Conservation (phyloP, 2,113 vertebrate genomes). For the Charina bottae region DNA sequence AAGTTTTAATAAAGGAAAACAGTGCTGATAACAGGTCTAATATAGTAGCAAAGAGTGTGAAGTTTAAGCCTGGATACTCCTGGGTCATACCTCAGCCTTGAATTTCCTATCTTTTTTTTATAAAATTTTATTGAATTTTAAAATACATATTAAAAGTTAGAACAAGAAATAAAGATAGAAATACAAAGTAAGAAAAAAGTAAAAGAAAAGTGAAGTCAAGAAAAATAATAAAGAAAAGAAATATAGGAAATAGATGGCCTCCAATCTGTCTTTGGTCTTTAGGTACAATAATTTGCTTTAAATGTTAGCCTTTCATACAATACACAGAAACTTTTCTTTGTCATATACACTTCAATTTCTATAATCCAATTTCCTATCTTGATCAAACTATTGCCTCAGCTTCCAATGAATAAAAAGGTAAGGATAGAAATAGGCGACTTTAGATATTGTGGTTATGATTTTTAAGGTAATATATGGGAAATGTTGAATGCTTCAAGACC, state of each 20-base stretch:
- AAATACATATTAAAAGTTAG: no score
- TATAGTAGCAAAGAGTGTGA: neutral
- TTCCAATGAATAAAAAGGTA: neutral
- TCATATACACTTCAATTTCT: no score
- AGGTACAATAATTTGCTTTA: no score
- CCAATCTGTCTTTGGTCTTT: no score
- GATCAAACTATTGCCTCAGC: neutral
- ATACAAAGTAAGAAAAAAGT: no score
- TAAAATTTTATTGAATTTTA: no score
- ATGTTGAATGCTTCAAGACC: neutral
- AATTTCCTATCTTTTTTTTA: neutral
- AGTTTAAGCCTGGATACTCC: neutral
- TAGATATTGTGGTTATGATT: neutral
- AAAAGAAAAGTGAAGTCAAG: no score
- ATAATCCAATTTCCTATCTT: neutral
- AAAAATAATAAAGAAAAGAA: no score
- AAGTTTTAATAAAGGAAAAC: constrained; percentile 6
- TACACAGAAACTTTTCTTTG: no score
- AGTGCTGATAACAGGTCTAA: neutral
- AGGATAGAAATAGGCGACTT: neutral
- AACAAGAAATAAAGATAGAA: no score
- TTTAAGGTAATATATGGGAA: neutral
- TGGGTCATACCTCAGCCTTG: neutral
- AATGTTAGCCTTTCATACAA: no score
- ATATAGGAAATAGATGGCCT: no score